phyloP scores from a whole-genome alignment of 2,113 vertebrate genomes.

The Polypterus senegalus region DNA sequence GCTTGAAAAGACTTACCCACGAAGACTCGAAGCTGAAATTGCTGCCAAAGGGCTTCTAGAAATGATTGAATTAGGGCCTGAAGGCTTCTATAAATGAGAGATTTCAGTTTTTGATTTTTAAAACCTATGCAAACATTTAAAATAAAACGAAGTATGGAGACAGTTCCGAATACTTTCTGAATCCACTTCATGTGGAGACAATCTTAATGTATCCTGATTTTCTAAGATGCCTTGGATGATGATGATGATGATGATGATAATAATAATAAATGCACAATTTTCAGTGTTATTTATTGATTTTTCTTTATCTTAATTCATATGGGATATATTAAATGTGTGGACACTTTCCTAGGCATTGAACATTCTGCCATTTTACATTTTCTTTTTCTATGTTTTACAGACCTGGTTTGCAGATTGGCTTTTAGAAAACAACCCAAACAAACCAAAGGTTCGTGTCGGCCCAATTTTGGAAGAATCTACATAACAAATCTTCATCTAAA shows the following conservation, averaged over 20 bases:
- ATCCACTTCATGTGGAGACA: no score
- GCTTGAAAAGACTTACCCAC: no score
- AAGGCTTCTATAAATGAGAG: no score
- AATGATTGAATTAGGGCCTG: no score
- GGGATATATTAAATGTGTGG: neutral
- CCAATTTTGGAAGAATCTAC: conserved; percentile 22
- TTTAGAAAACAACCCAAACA: conserved; percentile 74
- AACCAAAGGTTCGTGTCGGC: conserved; percentile 49
- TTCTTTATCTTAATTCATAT: neutral
- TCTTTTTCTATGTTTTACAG: conserved; percentile 38
- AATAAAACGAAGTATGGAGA: no score
- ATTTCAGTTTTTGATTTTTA: no score
- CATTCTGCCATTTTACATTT: conserved; percentile 1
- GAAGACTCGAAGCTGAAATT: no score
- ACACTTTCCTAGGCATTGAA: neutral
- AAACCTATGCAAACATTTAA: no score
- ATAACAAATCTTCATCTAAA: conserved; percentile 2
- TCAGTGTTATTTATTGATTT: neutral
- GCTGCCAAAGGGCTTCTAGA: no score
- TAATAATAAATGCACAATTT: neutral
- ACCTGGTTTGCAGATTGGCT: conserved; percentile 89
- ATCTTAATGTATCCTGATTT: no score
- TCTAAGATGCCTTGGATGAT: neutral
- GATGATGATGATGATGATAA: neutral
- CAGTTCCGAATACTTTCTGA: no score